Conservation (phyloP, 1,140 invertebrate species). For the Heterodera schachtii region DNA sequence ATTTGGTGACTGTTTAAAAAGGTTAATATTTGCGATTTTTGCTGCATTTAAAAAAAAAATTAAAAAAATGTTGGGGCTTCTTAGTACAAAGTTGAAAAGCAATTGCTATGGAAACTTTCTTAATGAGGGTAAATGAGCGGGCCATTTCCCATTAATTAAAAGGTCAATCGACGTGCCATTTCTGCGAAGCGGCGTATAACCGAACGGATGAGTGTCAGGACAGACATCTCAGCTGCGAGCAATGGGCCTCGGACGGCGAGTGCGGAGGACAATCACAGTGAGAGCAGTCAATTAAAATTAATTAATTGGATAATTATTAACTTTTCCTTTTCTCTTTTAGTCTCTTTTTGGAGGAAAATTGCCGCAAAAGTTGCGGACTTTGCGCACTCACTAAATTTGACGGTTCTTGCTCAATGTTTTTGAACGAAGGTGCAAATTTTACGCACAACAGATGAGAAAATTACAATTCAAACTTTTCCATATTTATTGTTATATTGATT, state of each 20-base stretch:
- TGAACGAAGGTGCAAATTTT: too few species aligned
- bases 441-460: too few species aligned
- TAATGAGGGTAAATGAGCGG: too few species aligned
- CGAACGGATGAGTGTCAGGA: conserved; percentile 55
- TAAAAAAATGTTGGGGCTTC: too few species aligned
- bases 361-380: conserved; percentile 50
- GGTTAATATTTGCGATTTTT: too few species aligned
- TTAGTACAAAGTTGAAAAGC: too few species aligned
- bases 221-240: conserved; percentile 49
- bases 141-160: conserved; percentile 34
- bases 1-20: too few species aligned
- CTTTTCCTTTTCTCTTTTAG: conserved; percentile 44
- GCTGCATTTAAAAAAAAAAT: too few species aligned
- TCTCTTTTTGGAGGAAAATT: conserved; percentile 63
- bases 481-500: too few species aligned
- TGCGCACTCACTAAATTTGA: conserved; percentile 34
- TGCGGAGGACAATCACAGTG: conserved; percentile 35
- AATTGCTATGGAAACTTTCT: too few species aligned
- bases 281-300: conserved; percentile 35
- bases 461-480: background rate
- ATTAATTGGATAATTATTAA: conserved; percentile 12
- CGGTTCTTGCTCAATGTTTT: conserved; percentile 12
- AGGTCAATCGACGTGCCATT: conserved; percentile 49
- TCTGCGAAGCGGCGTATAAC: conserved; percentile 58
- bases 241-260: conserved; percentile 40